Evolutionary conservation across 2,797 vertebrate genomes (phyloP).

Genomic region (Morelia viridis): DNA sequence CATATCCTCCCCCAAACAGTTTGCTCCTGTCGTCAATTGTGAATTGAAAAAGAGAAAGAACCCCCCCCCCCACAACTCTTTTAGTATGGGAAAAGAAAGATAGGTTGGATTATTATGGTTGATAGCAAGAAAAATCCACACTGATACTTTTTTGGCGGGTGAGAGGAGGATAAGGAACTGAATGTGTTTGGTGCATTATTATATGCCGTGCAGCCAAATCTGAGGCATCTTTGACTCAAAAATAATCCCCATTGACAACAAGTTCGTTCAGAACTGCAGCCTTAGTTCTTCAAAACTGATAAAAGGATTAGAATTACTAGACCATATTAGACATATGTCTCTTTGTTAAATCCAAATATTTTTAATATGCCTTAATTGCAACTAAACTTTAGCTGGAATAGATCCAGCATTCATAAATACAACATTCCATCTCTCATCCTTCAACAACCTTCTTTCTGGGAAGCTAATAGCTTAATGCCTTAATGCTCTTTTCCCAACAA

Average conservation of each 20-base stretch:
- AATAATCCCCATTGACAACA: background rate
- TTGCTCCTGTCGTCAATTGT: slow-evolving; percentile 14
- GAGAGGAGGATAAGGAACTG: background rate
- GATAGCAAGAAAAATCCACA: slow-evolving; percentile 32
- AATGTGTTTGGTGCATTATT: slow-evolving; percentile 13
- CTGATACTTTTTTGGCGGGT: slow-evolving; percentile 26
- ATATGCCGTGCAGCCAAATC: background rate
- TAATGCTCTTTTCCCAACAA: background rate
- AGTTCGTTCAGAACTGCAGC: background rate
- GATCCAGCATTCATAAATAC: background rate
- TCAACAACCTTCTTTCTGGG: background rate
- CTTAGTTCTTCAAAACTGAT: background rate
- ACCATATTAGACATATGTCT: background rate
- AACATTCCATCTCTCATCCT: background rate
- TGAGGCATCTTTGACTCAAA: background rate
- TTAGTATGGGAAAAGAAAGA: slow-evolving; percentile 41
- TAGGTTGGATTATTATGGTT: slow-evolving; percentile 29
- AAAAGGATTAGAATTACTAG: background rate
- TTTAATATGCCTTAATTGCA: background rate
- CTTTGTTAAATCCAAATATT: background rate
- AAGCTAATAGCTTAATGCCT: background rate
- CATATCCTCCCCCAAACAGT: slow-evolving; percentile 35
- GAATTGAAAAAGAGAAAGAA: slow-evolving; percentile 25
- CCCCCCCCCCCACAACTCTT: background rate
- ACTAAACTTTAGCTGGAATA: background rate